Conservation (phyloP, 2,888 invertebrate species). For the Girardia tigrina region DNA sequence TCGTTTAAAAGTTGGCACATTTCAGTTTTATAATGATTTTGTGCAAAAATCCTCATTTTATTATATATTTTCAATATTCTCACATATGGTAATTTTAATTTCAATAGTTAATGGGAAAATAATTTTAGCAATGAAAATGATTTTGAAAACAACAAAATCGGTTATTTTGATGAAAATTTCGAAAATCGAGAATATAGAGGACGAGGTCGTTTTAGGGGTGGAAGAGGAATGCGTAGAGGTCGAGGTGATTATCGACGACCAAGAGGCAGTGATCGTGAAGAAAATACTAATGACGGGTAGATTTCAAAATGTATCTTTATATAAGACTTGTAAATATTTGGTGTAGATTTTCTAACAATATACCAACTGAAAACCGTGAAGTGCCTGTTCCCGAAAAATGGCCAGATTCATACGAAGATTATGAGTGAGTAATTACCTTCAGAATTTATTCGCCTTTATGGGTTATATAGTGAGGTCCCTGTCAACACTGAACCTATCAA, state of each 20-base stretch:
- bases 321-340: not conserved
- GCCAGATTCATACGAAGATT: not conserved
- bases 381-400: not conserved
- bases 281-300: not conserved
- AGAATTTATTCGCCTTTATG: not conserved
- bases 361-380: not conserved
- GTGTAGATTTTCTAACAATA: not conserved
- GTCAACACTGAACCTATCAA: not conserved
- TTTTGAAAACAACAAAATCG: not conserved
- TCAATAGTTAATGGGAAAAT: too few species aligned
- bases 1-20: too few species aligned
- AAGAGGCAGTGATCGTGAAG: not conserved
- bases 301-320: not conserved
- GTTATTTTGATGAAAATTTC: not conserved
- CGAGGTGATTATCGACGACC: not conserved
- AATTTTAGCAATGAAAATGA: conserved; percentile 3
- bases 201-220: not conserved
- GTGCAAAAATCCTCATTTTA: too few species aligned
- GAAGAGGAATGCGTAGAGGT: conserved; percentile 11
- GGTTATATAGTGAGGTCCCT: not conserved
- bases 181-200: conserved; percentile 19
- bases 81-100: too few species aligned
- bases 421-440: not conserved
- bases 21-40: too few species aligned
- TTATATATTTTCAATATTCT: too few species aligned